Percentiles rank a stretch among this genome's conserved stretches.
Evolutionary conservation across 2,797 vertebrate species (phyloP).

Genomic region (Dipus sagitta): DNA sequence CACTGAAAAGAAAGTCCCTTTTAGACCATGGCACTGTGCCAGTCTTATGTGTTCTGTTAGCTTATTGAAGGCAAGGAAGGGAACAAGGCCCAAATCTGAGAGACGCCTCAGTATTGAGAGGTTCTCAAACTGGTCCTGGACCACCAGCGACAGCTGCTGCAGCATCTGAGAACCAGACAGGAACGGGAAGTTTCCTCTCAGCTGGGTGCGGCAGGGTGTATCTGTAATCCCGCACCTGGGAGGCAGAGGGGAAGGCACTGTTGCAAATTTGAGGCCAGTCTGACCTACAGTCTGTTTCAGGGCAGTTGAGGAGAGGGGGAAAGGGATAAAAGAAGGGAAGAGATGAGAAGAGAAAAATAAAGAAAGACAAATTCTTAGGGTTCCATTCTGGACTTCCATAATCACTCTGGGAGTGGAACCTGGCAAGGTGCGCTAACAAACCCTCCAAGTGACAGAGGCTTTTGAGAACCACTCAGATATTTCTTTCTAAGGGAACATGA

Average conservation of each 20-base stretch:
- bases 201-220: too few relatives aligned
- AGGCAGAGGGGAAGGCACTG: background rate
- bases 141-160: background rate
- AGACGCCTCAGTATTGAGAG: background rate
- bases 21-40: background rate
- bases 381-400: background rate
- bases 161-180: background rate
- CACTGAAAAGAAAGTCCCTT: background rate
- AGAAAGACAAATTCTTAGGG: background rate
- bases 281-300: background rate
- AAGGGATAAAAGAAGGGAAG: background rate
- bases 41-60: background rate
- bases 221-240: background rate
- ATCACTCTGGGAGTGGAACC: background rate
- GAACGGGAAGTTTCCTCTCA: too few relatives aligned
- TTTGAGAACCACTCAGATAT: background rate
- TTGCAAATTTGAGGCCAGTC: background rate
- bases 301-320: background rate
- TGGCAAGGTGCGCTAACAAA: background rate
- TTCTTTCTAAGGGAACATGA: conserved; percentile 44
- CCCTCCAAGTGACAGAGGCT: background rate
- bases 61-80: background rate
- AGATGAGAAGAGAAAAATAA: background rate
- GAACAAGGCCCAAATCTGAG: background rate
- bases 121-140: background rate